Evolutionary conservation across 2,797 vertebrate species (phyloP).

Genomic region (Catamblyrhynchus diadema): DNA sequence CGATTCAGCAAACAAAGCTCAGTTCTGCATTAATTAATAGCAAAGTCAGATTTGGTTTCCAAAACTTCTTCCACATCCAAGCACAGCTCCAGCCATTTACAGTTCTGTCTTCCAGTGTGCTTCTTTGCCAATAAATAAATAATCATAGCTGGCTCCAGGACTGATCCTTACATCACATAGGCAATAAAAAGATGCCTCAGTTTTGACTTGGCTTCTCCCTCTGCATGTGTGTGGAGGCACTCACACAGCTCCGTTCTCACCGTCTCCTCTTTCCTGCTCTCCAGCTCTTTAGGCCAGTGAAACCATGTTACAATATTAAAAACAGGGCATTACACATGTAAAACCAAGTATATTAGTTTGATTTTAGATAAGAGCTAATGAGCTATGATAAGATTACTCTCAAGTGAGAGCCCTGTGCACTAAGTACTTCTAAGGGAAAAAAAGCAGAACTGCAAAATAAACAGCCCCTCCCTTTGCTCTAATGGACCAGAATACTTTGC

Average conservation of each 20-base stretch:
- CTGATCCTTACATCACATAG: not conserved
- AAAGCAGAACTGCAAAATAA: not conserved
- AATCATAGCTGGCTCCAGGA: not conserved
- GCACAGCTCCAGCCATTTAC: not conserved
- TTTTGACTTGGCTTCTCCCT: not conserved
- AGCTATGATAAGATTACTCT: not conserved
- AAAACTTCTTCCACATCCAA: not conserved
- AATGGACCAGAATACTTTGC: not conserved
- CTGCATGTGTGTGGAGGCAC: rapidly evolving
- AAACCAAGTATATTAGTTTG: not conserved
- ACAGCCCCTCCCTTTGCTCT: not conserved
- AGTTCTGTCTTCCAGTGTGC: not conserved
- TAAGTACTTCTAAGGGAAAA: not conserved
- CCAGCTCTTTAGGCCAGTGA: not conserved
- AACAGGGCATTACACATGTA: not conserved
- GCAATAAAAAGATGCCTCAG: not conserved
- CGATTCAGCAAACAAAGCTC: not conserved
- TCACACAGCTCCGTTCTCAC: rapidly evolving
- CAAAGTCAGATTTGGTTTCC: not conserved
- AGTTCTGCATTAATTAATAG: not conserved
- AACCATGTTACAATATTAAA: not conserved
- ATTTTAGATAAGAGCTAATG: constrained; percentile 26
- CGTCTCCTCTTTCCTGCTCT: not conserved
- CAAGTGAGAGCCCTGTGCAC: not conserved
- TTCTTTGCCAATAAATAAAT: not conserved